Evolutionary conservation across 2,797 vertebrate species (phyloP), one percentile per base, ranked within the genome.

Genomic region (Myioborus melanocephalus): DNA sequence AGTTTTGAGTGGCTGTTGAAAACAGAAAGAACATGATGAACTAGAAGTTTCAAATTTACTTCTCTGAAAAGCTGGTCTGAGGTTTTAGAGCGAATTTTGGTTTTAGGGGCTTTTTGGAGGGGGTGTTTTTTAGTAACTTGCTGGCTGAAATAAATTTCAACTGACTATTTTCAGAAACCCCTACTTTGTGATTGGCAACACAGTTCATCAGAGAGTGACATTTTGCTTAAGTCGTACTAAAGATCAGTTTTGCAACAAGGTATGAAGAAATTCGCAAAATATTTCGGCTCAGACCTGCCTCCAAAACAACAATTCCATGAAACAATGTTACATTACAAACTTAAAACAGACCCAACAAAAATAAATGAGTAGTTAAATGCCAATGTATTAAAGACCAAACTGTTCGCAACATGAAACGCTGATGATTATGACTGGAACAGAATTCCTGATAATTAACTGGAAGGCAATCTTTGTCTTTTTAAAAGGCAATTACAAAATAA

Each of bases 311-410:
- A 84, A 28, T 14, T 77, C 90, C 92, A 88, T 76, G 46, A 66
- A 95, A 91, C 56, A 57, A 50, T 44, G 61, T 77, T 94, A 76
- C 61, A 94, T 83, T 93, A 92, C 93, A 85, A 93, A 97, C 96
- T 93, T 77, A 87, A 97, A 95, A 95, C 90, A 95, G 94, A 97
- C 69, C 94, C 82, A 26, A 96, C 90, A 95, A 96, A 97, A 97
- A 95, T 63, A 97, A 97, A 97, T 95, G 91, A 73, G 89, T 93
- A 96, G 94, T 95, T 95, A 97, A 93, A 94, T 96, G 94, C 77
- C 94, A 96, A 87, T 63, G 80, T 89, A 94, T 90, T 97, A 64
- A 94, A 96, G 65, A 94, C 95, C 89, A 94, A 94, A 94, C 81
- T 96, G 83, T 91, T 97, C 22, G 18, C 85, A 97, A 96, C 90